Conservation (phyloP, 2,888 invertebrate species). For the Torymus auratus region DNA sequence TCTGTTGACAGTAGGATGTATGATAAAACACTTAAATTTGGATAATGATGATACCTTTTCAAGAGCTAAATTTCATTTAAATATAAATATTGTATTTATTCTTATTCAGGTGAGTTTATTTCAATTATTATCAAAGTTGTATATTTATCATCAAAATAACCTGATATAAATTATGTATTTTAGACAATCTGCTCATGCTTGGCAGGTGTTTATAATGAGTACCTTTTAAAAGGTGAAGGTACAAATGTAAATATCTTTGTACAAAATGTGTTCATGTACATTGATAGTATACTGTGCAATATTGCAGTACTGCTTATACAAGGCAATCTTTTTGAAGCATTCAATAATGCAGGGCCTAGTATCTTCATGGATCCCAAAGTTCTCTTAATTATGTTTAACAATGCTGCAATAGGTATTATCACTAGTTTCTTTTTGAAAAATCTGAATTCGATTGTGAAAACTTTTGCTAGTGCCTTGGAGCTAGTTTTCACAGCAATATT, state of each 20-base stretch:
- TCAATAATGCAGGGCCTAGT: conserved; percentile 79
- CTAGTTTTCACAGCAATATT: conserved; percentile 92
- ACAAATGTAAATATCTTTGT: conserved; percentile 91
- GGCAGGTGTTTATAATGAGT: conserved; percentile 97
- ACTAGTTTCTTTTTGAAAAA: conserved; percentile 95
- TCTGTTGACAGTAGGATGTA: conserved; percentile 91
- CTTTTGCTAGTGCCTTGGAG: conserved; percentile 96
- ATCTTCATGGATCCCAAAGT: conserved; percentile 83
- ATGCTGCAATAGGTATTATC: conserved; percentile 93
- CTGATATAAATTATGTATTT: conserved; percentile 66
- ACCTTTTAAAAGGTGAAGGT: conserved; percentile 91
- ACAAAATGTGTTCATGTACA: conserved; percentile 96
- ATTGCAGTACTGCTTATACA: conserved; percentile 83
- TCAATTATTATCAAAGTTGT: conserved; percentile 19
- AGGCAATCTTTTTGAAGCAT: conserved; percentile 82
- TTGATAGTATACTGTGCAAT: conserved; percentile 96
- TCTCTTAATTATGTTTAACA: conserved; percentile 90
- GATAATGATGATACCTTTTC: conserved; percentile 76
- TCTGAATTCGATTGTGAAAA: conserved; percentile 95
- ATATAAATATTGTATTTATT: conserved; percentile 74
- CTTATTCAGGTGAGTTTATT: conserved; percentile 75
- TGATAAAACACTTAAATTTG: conserved; percentile 89
- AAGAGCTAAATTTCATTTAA: conserved; percentile 67
- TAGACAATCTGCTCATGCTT: conserved; percentile 94
- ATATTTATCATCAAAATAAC: conserved; percentile 62